Evolutionary conservation across 2,888 invertebrate genomes (phyloP), one percentile per base, ranked within the genome.

Genomic region (Scaptomyza tumidula): DNA sequence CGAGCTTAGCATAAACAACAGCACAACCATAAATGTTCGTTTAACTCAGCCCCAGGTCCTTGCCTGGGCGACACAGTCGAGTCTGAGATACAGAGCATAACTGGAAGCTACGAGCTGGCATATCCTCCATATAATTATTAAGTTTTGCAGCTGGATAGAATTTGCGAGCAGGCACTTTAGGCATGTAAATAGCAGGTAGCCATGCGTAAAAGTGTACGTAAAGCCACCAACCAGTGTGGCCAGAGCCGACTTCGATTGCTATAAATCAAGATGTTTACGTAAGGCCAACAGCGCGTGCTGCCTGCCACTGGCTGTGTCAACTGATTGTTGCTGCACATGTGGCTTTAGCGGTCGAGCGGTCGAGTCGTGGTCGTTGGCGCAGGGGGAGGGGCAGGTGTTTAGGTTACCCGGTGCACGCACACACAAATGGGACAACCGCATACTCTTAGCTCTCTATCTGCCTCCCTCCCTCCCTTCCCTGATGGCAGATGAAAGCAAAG

Each of bases 1-100:
- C 79, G 79, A 75, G 84, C 87, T 80, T 71, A 75, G 84, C 84
- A 88, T 88, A 85, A 88, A 86, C 87, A 85, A 88, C 84, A 86
- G 73, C 80, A 80, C 84, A 67, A 53, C 77, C 88, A 88, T 88
- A 85, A 85, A 88, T 85, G 88, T 86, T 86, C 77, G 84, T 86
- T 85, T 75, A 76, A 68, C 86, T 71, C 78, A 72, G 48, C 65
- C 66, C 43, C 33, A 14, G 45, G 14, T 46, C 16, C 48, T 48
- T 43, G 48, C n/a, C 31, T 6, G 10, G 27, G 19, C 33, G 16
- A 6, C 35, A 10, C 41, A 14, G 37, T 41, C 14, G 4, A 14
- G 5, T 37, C 52, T 27, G 27, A 9, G 52, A 39, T 14, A 27
- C 44, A 48, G 45, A 50, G 46, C 43, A 19, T 13, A 49, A 57